These are phyloP conservation scores for Sialia sialis DNA, from an alignment of 2,113 vertebrate genomes.

Conservation along the genomic window DNA sequence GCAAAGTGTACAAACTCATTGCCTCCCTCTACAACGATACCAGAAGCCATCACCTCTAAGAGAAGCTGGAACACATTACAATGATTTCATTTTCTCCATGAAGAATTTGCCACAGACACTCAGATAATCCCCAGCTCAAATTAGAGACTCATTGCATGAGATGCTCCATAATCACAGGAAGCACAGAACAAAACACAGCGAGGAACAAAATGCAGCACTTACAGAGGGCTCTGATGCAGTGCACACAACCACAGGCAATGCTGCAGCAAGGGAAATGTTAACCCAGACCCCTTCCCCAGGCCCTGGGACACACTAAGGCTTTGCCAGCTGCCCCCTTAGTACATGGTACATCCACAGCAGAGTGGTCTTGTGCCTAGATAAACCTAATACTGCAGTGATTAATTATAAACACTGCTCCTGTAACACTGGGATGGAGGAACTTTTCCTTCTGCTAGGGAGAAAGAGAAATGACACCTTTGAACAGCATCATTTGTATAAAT, in stretches of 20 bases:
- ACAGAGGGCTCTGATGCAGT: background rate
- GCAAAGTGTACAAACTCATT: background rate
- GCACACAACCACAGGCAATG: rapidly evolving
- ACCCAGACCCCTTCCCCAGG: background rate
- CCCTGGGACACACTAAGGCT: background rate
- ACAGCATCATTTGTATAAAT: background rate
- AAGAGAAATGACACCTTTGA: background rate
- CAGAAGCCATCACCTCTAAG: background rate
- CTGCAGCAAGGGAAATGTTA: background rate
- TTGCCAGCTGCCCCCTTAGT: background rate
- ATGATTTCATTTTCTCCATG: background rate
- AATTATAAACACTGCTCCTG: background rate
- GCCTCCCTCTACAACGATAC: rapidly evolving
- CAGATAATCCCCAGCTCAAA: background rate
- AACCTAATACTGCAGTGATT: background rate
- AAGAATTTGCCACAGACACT: background rate
- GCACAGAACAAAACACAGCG: background rate
- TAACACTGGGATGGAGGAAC: background rate
- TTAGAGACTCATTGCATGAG: background rate
- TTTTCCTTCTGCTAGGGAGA: background rate
- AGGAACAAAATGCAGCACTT: background rate
- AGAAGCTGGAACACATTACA: background rate
- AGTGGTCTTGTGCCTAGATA: background rate
- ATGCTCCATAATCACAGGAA: background rate
- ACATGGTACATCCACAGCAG: background rate